Percentiles rank a stretch among this genome's conserved stretches.
Evolutionary conservation across 1,140 invertebrate genomes (phyloP).

Genomic region (Periplaneta americana): DNA sequence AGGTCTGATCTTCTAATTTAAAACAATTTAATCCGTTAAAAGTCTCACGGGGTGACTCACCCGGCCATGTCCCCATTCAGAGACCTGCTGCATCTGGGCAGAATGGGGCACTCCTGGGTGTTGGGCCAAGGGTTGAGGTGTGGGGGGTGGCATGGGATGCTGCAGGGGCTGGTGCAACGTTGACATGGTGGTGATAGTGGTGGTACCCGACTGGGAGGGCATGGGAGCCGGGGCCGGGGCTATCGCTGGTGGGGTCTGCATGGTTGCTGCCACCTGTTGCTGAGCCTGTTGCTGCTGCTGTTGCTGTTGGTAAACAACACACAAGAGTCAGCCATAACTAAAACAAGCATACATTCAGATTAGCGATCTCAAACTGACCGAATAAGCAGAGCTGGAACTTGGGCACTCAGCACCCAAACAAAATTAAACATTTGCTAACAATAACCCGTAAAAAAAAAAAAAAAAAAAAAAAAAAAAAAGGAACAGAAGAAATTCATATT

Average conservation of each 20-base stretch:
- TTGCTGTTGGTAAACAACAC: neutral
- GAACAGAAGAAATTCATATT: too few species aligned
- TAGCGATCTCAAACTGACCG: too few species aligned
- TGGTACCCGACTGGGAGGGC: constrained; percentile 9
- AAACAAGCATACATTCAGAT: neutral
- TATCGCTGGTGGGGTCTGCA: constrained; percentile 7
- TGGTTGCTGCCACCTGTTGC: constrained; percentile 9
- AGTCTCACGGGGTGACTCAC: too few species aligned
- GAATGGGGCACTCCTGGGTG: constrained; percentile 18
- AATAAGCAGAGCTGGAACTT: too few species aligned
- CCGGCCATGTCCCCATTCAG: constrained; percentile 9
- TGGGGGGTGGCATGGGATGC: constrained; percentile 21
- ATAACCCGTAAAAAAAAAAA: too few species aligned
- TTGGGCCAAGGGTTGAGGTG: constrained; percentile 19
- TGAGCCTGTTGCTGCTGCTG: constrained; percentile 11
- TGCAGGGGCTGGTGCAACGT: constrained; percentile 25
- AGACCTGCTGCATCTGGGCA: constrained; percentile 27
- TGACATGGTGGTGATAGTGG: constrained; percentile 22
- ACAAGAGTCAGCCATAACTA: neutral
- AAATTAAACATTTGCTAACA: too few species aligned
- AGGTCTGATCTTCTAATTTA: too few species aligned
- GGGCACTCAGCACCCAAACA: too few species aligned
- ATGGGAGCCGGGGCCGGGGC: constrained; percentile 6
- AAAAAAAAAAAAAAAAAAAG: too few species aligned
- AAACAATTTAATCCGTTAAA: too few species aligned